Base-by-base conservation (phyloP, 2,113 vertebrate species). In the Cavia porcellus region DNA sequence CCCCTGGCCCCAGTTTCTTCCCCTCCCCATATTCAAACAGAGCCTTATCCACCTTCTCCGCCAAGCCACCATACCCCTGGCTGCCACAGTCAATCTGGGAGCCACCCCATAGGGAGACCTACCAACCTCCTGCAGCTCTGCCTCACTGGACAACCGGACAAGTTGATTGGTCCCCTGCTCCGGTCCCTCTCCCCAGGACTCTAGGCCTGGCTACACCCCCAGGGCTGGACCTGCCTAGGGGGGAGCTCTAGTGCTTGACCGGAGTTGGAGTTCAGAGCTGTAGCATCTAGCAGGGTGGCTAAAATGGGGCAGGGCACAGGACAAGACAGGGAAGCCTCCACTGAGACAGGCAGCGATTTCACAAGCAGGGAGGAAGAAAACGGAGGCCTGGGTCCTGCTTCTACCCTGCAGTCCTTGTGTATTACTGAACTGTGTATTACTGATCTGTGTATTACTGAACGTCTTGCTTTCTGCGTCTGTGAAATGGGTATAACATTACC, bases 101-200 rank as follows among this genome's bases (percentile, higher is more conserved):
- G 15, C 4, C 2, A 20, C 38, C 32, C 50, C 38, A 38, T 11
- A 55, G 11, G 59, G 64, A 55, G 4, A 38, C 85, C 30, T 59
- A 19, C 11, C 5, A 17, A 2, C 3, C 35, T 35, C 7, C 15
- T 20, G 0, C 5, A 13, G 28, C 84, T n/a, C 72, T 25, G 38
- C 20, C 52, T 81, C 59, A 80, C 30, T 55, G 9, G 7, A 30
- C 10, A 11, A 22, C 13, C 47, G 50, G 17, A 86, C 12, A 86
- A 82, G 7, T 7, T 32, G 13, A 22, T 55, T 42, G 52, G 30
- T n/a, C 57, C 86, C 50, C 1, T 0, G 10, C 19, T 47, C 10
- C 57, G 0, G 5, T 0, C 9, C 50, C 35, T 19, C 1, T 12
- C 52, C 20, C 70, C 55, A 80, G 28, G 14, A 10, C 2, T 17